Base-by-base conservation (phyloP, 2,888 invertebrate genomes). In the Cryptosula pallasiana region DNA sequence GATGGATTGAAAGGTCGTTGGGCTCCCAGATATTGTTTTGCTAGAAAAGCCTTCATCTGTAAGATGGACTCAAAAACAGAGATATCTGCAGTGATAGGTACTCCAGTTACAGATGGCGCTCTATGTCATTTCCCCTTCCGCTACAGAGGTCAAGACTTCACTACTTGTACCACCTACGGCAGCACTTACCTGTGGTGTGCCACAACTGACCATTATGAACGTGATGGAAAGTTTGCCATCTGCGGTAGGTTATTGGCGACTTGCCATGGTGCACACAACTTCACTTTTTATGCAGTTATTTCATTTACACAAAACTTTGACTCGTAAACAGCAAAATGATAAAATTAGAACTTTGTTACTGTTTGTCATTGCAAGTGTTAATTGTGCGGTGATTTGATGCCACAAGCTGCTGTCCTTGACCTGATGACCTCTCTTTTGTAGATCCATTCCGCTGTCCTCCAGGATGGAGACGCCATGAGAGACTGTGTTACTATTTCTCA, bases 401-500 rank as follows among this genome's bases (percentile, higher is more conserved):
- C n/a, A n/a, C n/a, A n/a, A n/a, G n/a, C n/a, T n/a, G n/a, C n/a
- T n/a, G n/a, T n/a, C n/a, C n/a, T n/a, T n/a, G n/a, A n/a, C n/a
- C n/a, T n/a, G n/a, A n/a, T n/a, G n/a, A n/a, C n/a, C n/a, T n/a
- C n/a, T n/a, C n/a, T 58, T 13, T 29, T 27, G 9, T 70, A 70
- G 70, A 70, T 29, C 70, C 70, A 36, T 70, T 27, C 45, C 16
- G 45, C 9, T 70, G 70, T 29, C 35, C 35, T 35, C 70, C 70
- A n/a, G 70, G 70, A 25, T 70, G 70, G 70, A 9, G 3, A 45
- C 20, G 25, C 9, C 55, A 70, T 32, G 55, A 70, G 25, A 70
- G 55, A 54, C 70, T 36, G n/a, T 70, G 70, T 23, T 70, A 70
- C 70, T 70, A 70, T 29, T 70, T 70, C 45, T 70, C 70, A 5